Evolutionary conservation across 1,140 invertebrate species (phyloP), one percentile per base, ranked within the genome.

Genomic region (Drosophila nigrodunni): DNA sequence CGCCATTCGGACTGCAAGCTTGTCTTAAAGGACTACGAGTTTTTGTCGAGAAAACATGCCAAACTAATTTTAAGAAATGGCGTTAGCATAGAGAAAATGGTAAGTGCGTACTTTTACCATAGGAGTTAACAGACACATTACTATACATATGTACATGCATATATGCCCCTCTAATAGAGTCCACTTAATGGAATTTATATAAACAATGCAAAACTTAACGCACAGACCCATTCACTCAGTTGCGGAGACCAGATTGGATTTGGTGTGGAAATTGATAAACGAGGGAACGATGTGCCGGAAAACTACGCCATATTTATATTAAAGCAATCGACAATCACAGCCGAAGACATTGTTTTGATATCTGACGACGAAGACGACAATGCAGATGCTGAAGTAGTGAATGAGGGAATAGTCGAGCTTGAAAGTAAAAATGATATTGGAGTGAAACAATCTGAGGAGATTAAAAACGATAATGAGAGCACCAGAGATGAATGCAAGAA

Each of bases 1-100:
- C 55, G 83, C 0, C 83, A 87, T 37, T 87, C 83, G 0, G 3
- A n/a, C 7, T 88, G 83, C 47, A 75, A 35, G 7, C 65, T 89
- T 21, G 49, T 67, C 0, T 11, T 89, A 2, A 43, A 9, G 0
- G 37, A 47, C 0, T 83, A 80, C 43, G 47, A 74, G 2, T 88
- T 41, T 39, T 15, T 88, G 8, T 88, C 83, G 0, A 61, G 83
- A 2, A 50, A 70, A n/a, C 83, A 88, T 47, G 69, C 71, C 0
- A 80, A 83, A 7, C 41, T 88, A 2, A 54, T 57, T 7, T 67
- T 88, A 10, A 58, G 25, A 2, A 44, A 65, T 4, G 46, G 10
- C 30, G 83, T 87, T 3, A 43, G 2, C 5, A 25, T 74, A 7
- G 13, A 62, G 61, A 3, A 43, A 43, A 7, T 80, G 77, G 83